Percentiles rank a stretch among this genome's conserved stretches.
Evolutionary conservation across 2,113 vertebrate species (phyloP).

Genomic region (Eretmochelys imbricata): DNA sequence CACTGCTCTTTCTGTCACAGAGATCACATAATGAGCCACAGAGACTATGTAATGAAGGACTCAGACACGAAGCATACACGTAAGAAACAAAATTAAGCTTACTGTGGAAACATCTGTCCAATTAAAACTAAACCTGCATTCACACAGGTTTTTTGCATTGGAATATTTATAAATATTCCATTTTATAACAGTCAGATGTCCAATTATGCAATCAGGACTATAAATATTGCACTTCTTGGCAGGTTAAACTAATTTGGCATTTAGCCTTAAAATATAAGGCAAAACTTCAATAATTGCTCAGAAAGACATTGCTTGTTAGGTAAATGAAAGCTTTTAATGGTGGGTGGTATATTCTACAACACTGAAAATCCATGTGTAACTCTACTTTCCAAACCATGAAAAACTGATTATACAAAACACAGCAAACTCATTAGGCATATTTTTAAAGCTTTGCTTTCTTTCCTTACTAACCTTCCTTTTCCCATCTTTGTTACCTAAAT

Average conservation of each 20-base stretch:
- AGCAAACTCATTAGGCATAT: not conserved
- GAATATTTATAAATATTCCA: not conserved
- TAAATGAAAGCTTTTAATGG: not conserved
- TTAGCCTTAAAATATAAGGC: not conserved
- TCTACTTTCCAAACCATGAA: conserved; percentile 9
- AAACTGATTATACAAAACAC: not conserved
- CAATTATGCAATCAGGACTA: not conserved
- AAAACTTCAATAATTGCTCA: not conserved
- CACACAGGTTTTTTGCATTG: not conserved
- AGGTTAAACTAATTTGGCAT: not conserved
- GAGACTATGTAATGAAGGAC: not conserved
- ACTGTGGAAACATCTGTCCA: not conserved
- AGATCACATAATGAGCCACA: not conserved
- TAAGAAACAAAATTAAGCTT: not conserved
- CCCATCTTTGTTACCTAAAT: not conserved
- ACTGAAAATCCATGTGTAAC: not conserved
- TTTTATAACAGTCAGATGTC: not conserved
- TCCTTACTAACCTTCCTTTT: not conserved
- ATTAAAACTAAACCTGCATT: not conserved
- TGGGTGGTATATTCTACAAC: not conserved
- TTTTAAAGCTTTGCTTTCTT: not conserved
- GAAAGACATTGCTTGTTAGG: not conserved
- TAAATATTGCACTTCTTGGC: not conserved
- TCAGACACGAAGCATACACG: not conserved
- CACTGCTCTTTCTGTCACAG: not conserved